Percentiles rank a stretch among this genome's conserved stretches.
These are phyloP conservation scores for Antheraea pernyi DNA, from an alignment of 1,140 invertebrate species.

Conservation along the genomic window DNA sequence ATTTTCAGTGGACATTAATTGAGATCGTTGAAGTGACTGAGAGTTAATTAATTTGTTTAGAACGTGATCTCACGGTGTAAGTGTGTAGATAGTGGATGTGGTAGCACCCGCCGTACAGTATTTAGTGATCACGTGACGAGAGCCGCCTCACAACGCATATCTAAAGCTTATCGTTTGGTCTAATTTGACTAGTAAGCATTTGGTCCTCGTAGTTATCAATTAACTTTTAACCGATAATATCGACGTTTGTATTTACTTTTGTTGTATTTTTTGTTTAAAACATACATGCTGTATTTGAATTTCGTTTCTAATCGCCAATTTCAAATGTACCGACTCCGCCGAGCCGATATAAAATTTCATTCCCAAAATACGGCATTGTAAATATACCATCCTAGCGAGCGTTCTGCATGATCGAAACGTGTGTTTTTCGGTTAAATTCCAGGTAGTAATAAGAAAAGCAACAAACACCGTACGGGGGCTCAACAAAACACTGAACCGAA, in stretches of 20 bases:
- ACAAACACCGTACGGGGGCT: constrained; percentile 44
- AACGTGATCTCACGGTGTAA: constrained; percentile 46
- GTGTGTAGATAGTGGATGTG: constrained; percentile 72
- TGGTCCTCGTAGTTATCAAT: constrained; percentile 45
- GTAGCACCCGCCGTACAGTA: constrained; percentile 41
- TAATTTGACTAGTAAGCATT: constrained; percentile 51
- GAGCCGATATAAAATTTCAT: constrained; percentile 15
- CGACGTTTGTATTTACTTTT: constrained; percentile 20
- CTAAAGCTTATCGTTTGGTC: constrained; percentile 60
- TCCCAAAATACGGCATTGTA: constrained; percentile 49
- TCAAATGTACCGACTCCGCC: background rate
- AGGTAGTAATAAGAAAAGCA: constrained; percentile 70
- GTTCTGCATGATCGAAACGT: constrained; percentile 78
- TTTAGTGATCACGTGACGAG: constrained; percentile 13
- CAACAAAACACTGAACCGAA: constrained; percentile 37
- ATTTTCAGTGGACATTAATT: constrained; percentile 23
- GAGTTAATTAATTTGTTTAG: constrained; percentile 66
- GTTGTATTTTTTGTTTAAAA: background rate
- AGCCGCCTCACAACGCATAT: constrained; percentile 36
- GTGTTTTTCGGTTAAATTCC: constrained; percentile 76
- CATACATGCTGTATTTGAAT: constrained; percentile 10
- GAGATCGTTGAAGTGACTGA: constrained; percentile 24
- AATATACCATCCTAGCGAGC: constrained; percentile 67
- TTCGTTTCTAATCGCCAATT: constrained; percentile 3
- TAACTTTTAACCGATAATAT: constrained; percentile 66